These are phyloP conservation scores for Zaprionus inermis DNA, from an alignment of 1,140 invertebrate species.

Conservation along the genomic window DNA sequence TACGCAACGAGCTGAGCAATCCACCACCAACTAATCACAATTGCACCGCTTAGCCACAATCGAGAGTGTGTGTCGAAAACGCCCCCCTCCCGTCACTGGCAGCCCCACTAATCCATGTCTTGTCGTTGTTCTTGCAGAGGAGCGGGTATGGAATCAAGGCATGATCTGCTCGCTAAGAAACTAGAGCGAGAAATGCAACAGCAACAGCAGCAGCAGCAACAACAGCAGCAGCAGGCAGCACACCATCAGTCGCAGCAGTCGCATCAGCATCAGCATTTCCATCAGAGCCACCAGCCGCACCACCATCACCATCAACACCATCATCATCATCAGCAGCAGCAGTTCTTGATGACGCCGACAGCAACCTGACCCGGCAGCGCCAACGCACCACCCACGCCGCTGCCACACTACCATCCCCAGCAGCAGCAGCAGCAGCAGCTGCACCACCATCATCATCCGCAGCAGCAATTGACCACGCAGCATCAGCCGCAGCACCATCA, in stretches of 20 bases:
- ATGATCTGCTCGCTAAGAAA: slow-evolving; percentile 84
- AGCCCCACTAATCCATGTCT: slow-evolving; percentile 14
- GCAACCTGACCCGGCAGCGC: slow-evolving; percentile 83
- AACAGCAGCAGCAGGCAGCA: slow-evolving; percentile 65
- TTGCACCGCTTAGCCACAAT: slow-evolving; percentile 20
- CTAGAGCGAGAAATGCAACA: slow-evolving; percentile 79
- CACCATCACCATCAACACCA: slow-evolving; percentile 69
- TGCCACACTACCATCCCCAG: slow-evolving; percentile 48
- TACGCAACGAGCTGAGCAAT: slow-evolving; percentile 3
- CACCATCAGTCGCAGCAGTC: slow-evolving; percentile 70
- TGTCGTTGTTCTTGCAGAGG: slow-evolving; percentile 70
- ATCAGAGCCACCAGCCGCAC: slow-evolving; percentile 63
- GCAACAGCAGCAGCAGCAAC: slow-evolving; percentile 69
- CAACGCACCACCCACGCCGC: slow-evolving; percentile 52
- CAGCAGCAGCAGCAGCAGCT: slow-evolving; percentile 56
- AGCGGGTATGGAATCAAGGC: slow-evolving; percentile 84
- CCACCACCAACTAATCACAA: slow-evolving; percentile 22
- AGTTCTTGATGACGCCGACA: slow-evolving; percentile 83
- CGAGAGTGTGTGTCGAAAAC: slow-evolving; percentile 5
- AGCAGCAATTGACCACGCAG: slow-evolving; percentile 35
- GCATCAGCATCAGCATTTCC: slow-evolving; percentile 65
- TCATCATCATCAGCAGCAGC: slow-evolving; percentile 77
- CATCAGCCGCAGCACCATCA: slow-evolving; percentile 54
- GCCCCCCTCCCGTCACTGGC: neutral
- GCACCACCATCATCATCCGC: slow-evolving; percentile 41